These are phyloP conservation scores for Cantharis rufa DNA, from an alignment of 2,888 invertebrate species.

Conservation along the genomic window DNA sequence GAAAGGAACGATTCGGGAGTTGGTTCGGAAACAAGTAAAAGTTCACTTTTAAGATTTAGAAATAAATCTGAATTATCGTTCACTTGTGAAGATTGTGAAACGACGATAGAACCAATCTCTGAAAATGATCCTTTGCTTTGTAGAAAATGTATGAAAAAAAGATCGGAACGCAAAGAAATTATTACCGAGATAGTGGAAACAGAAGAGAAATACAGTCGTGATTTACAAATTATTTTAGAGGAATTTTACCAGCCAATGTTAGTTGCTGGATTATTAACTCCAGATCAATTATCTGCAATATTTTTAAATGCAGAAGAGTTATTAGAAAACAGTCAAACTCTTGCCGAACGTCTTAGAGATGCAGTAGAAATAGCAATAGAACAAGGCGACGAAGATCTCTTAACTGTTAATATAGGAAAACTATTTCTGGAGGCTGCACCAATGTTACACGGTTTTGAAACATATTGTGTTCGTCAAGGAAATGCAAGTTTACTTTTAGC, in stretches of 20 bases:
- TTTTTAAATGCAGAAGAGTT: conserved; percentile 93
- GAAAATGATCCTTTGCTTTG: conserved; percentile 82
- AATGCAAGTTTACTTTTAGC: conserved; percentile 85
- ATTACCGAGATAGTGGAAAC: conserved; percentile 95
- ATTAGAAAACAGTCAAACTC: conserved; percentile 82
- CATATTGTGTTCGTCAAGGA: conserved; percentile 92
- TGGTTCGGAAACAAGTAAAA: conserved; percentile 88
- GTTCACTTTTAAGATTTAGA: conserved; percentile 76
- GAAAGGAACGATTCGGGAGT: conserved; percentile 93
- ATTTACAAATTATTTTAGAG: conserved; percentile 88
- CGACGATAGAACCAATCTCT: conserved; percentile 74
- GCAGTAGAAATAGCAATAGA: conserved; percentile 84
- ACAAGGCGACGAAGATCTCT: conserved; percentile 80
- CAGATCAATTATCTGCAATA: conserved; percentile 88
- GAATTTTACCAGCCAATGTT: conserved; percentile 93
- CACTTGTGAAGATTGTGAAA: conserved; percentile 84
- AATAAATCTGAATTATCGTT: conserved; percentile 61
- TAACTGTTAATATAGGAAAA: conserved; percentile 88
- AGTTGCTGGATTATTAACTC: conserved; percentile 86
- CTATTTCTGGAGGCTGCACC: conserved; percentile 88
- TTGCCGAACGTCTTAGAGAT: conserved; percentile 84
- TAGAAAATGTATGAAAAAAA: conserved; percentile 84
- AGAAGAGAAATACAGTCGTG: conserved; percentile 92
- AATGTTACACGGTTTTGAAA: conserved; percentile 94
- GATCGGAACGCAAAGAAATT: conserved; percentile 90